Percentiles rank a stretch among this genome's conserved stretches.
Conservation (phyloP, 1,140 invertebrate genomes). For the Drosophila kikkawai region DNA sequence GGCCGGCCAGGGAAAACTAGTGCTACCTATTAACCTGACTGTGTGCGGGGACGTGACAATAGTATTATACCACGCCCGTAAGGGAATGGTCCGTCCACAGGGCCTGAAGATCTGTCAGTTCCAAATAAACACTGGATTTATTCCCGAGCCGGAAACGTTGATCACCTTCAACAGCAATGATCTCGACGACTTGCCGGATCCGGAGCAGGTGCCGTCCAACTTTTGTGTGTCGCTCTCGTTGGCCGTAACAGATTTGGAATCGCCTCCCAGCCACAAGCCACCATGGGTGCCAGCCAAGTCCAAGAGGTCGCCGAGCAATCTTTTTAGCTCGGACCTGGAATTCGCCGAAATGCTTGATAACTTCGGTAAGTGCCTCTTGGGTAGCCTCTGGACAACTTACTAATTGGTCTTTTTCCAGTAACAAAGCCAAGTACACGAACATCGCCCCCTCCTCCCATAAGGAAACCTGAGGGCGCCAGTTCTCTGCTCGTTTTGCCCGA, state of each 20-base stretch:
- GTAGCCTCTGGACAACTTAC: not conserved
- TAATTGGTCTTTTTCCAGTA: slow-evolving; percentile 47
- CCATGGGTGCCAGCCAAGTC: slow-evolving; percentile 91
- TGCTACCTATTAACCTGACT: slow-evolving; percentile 87
- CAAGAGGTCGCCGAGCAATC: slow-evolving; percentile 87
- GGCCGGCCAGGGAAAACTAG: slow-evolving; percentile 90
- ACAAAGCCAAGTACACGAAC: slow-evolving; percentile 69
- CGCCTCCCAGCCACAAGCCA: slow-evolving; percentile 88
- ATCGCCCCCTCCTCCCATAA: slow-evolving; percentile 21
- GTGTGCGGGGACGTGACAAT: slow-evolving; percentile 94
- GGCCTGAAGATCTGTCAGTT: slow-evolving; percentile 95
- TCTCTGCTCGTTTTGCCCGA: slow-evolving; percentile 76
- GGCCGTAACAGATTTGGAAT: slow-evolving; percentile 89
- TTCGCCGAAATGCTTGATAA: slow-evolving; percentile 93
- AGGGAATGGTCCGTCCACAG: slow-evolving; percentile 92
- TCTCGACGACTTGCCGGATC: slow-evolving; percentile 91
- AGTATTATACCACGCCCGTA: slow-evolving; percentile 93
- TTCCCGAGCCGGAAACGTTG: slow-evolving; percentile 90
- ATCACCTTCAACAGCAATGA: slow-evolving; percentile 91
- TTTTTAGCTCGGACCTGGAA: slow-evolving; percentile 93
- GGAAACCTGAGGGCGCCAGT: slow-evolving; percentile 44
- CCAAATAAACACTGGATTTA: slow-evolving; percentile 95
- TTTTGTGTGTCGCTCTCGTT: slow-evolving; percentile 91
- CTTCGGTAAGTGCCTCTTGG: slow-evolving; percentile 86
- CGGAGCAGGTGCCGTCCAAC: slow-evolving; percentile 92